Evolutionary conservation across 1,140 invertebrate genomes (phyloP).

Genomic region (Platorchestia sp.): DNA sequence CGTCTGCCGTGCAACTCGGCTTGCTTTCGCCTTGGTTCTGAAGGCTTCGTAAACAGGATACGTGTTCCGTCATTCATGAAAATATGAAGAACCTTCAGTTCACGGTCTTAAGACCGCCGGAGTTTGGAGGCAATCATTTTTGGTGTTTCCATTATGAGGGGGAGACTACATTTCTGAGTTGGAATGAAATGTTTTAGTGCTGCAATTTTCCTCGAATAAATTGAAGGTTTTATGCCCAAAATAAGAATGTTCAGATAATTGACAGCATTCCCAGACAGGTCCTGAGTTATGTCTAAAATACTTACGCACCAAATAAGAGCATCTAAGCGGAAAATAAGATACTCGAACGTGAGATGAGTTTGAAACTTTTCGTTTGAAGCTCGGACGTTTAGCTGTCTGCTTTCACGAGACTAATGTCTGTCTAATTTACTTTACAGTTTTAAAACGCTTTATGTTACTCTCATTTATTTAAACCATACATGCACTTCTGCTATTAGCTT

Average conservation of each 20-base stretch:
- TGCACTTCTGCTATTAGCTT: too few species aligned
- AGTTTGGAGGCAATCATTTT: background rate
- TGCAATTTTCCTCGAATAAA: background rate
- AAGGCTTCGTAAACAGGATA: background rate
- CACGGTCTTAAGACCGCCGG: background rate
- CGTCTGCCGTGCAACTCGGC: conserved; percentile 21
- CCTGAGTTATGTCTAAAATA: background rate
- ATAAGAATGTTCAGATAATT: background rate
- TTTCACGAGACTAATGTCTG: background rate
- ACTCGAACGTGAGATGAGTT: too few species aligned
- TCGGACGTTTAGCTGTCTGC: background rate
- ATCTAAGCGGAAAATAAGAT: background rate
- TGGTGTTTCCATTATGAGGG: background rate
- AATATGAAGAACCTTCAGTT: background rate
- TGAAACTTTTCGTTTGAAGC: too few species aligned
- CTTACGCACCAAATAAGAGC: background rate
- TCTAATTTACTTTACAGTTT: background rate
- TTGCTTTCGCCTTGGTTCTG: conserved; percentile 9
- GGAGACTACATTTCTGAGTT: background rate
- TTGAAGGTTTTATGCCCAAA: background rate
- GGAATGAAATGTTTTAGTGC: background rate
- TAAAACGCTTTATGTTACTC: background rate
- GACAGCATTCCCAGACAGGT: background rate
- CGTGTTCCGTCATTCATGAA: background rate
- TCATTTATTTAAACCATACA: too few species aligned